Evolutionary conservation across 1,140 invertebrate species (phyloP), one percentile per base, ranked within the genome.

Genomic region (Diorhabda elongata): DNA sequence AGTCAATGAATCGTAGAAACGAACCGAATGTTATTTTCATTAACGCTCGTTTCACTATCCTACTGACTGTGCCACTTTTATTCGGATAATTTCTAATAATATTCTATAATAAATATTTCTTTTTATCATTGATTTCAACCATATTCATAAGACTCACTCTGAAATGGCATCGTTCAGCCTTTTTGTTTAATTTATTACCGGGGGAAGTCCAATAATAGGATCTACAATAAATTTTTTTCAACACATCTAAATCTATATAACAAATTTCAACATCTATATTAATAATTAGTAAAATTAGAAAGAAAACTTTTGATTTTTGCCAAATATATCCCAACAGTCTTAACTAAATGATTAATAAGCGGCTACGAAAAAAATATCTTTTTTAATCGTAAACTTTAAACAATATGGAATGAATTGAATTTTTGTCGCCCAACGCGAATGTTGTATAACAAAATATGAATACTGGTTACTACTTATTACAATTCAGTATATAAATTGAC

Each of bases 161-260:
- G n/a, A 64, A 68, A 73, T 72, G 66, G 65, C 69, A 66, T 67
- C 58, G 43, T 11, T 70, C 69, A 73, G 61, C 68, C 68, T 70
- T 67, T 67, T 64, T 52, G n/a, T 52, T 52, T 6, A 52, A 52
- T 52, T 52, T 6, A 6, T 52, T n/a, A 52, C 47, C n/a, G 6
- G n/a, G 66, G 64, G 66, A 71, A 69, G 67, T 68, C 43, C 11
- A 68, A 56, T 44, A 9, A n/a, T 8, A n/a, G 47, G 47, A 52
- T 52, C n/a, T n/a, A 52, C 47, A 8, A 52, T 8, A 52, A 8
- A 3, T 52, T 52, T 52, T 52, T 6, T 8, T 8, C 47, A 52
- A 52, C 47, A 52, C 47, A 52, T 52, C 47, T 52, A 52, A 3
- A 52, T 52, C 47, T 52, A 52, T 52, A 8, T n/a, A 52, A 8